Evolutionary conservation across 1,140 invertebrate genomes (phyloP), one percentile per base, ranked within the genome.

Genomic region (Aphelinus atriplicis): DNA sequence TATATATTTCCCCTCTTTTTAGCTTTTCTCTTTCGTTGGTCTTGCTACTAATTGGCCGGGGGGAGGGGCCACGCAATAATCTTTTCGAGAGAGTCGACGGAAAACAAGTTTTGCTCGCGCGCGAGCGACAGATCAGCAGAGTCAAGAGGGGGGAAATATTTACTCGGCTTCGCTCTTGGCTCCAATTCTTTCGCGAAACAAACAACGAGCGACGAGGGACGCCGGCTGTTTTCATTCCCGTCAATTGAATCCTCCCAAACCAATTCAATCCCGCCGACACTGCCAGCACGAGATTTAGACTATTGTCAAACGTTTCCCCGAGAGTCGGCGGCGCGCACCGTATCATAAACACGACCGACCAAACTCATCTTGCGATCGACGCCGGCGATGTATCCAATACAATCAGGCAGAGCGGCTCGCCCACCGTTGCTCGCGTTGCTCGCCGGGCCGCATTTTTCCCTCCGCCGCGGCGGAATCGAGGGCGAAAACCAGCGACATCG

Each of bases 1-100:
- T 26, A 26, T 66, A 9, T 62, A 46, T 71, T 62, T 67, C 26
- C 26, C n/a, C 51, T 46, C 58, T 62, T 61, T 71, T 58, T 71
- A 7, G 47, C 53, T 51, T 42, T 48, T 48, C 60, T 63, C 46
- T 64, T 72, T 72, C 61, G 48, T 57, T 53, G 71, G 42, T 56
- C 61, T 55, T 57, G 61, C 26, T 48, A 58, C 66, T 68, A 68
- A 68, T 68, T 58, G 66, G 56, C 45, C 45, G 6, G n/a, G 26
- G 26, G 26, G 26, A 48, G 55, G 66, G 66, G 43, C 50, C 5
- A 57, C 26, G 26, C 65, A 67, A 57, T 67, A 42, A 46, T 56
- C 65, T 46, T 67, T n/a, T 65, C 42, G 9, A 65, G 26, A 48
- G 63, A 26, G 65, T 7, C n/a, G n/a, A 46, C 9, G 55, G 6